phyloP scores from a whole-genome alignment of 2,113 vertebrate genomes.

The Oxygymnocypris stewartii region DNA sequence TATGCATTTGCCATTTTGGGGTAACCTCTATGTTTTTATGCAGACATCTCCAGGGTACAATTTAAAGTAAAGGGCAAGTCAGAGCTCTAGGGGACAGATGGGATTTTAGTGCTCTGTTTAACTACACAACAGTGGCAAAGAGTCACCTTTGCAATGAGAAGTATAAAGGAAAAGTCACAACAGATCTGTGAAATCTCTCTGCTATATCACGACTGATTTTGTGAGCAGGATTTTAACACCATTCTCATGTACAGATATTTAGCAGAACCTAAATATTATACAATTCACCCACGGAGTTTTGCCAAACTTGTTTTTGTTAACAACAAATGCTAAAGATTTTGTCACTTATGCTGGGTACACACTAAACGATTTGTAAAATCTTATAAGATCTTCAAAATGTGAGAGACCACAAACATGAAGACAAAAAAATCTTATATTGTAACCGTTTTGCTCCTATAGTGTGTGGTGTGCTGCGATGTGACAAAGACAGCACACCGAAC shows the following conservation, averaged over 20 bases:
- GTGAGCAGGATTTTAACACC: background rate
- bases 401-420: no score
- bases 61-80: constrained; percentile 23
- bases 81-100: constrained; percentile 28
- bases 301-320: background rate
- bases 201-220: background rate
- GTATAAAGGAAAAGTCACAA: constrained; percentile 22
- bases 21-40: constrained; percentile 29
- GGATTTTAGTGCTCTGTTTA: constrained; percentile 24
- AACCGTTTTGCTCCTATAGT: no score
- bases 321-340: background rate
- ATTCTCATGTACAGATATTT: background rate
- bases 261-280: background rate
- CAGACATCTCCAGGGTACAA: constrained; percentile 12
- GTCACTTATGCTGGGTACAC: no score
- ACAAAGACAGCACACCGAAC: no score
- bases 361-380: no score
- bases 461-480: no score
- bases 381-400: no score
- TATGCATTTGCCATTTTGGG: constrained; percentile 16
- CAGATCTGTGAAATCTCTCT: background rate
- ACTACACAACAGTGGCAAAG: constrained; percentile 5
- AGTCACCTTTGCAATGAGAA: constrained; percentile 29
- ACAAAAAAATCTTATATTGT: no score
- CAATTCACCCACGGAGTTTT: background rate